Base-by-base conservation (phyloP, 2,888 invertebrate species). In the Hemaris fuciformis region DNA sequence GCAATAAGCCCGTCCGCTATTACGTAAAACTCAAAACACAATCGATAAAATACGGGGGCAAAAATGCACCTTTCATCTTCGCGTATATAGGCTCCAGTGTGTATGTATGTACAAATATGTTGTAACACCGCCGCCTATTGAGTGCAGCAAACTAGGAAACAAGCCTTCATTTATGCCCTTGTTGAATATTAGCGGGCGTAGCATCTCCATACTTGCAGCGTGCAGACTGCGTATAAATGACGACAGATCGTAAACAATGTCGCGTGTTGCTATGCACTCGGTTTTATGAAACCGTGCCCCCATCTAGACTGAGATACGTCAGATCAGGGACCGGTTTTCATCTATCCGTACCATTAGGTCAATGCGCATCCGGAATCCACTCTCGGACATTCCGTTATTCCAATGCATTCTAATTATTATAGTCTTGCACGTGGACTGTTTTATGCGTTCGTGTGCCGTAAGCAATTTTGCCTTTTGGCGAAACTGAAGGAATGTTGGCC, bases 341-440 rank as follows among this genome's bases (percentile, higher is more conserved):
- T 41, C 61, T 23, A 67, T 60, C 63, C 64, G 62, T 64, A 64
- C 38, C 68, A 68, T 42, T 66, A 57, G 68, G 68, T 68, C 67
- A 66, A 31, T 23, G 38, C 43, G 63, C 64, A 65, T 68, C 68
- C 66, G 68, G 68, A 62, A 64, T 48, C 48, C 27, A 46, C 34
- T 41, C 25, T 45, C 22, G 42, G 45, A 31, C 57, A 31, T 61
- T 45, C 59, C 59, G 59, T 59, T 62, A 59, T 45, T 43, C 56
- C 20, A 64, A 59, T 64, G 59, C 64, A 61, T 59, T 59, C 58
- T 62, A 58, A 62, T 53, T 53, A 53, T 53, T 53, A 53, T 25
- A 23, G 46, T 46, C 23, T 53, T 31, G 53, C 31, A 53, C 53
- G 53, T 53, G 53, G 18, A 38, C 13, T 38, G 38, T 38, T 38